These are phyloP conservation scores for Operophtera brumata DNA, from an alignment of 2,888 invertebrate genomes.

Conservation along the genomic window DNA sequence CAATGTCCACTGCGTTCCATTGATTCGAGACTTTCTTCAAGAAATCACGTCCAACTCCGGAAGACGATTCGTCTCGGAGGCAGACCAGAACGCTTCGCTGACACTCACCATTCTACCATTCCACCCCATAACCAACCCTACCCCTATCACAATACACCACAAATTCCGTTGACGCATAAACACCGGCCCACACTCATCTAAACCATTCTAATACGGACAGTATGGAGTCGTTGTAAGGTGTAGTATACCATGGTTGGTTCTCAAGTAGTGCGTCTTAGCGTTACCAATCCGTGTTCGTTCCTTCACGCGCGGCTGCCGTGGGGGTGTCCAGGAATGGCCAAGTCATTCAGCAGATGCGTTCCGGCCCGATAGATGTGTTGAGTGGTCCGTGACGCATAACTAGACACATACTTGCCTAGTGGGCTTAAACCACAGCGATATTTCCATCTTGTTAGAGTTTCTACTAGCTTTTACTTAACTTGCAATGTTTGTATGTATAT, in stretches of 20 bases:
- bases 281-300: constrained; percentile 55
- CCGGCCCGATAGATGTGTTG: constrained; percentile 64
- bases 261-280: constrained; percentile 43
- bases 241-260: constrained; percentile 23
- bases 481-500: no score
- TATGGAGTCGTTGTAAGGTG: constrained; percentile 24
- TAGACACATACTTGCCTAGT: constrained; percentile 27
- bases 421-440: constrained; percentile 18
- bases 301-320: constrained; percentile 65
- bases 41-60: constrained; percentile 78
- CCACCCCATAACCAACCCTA: constrained; percentile 39
- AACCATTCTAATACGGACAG: constrained; percentile 24
- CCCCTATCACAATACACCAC: accelerated
- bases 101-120: constrained; percentile 46
- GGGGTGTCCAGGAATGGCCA: constrained; percentile 55
- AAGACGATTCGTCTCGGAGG: constrained; percentile 75
- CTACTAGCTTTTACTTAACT: no score
- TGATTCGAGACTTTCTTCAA: constrained; percentile 73
- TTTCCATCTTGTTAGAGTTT: constrained; percentile 6
- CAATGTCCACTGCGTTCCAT: constrained; percentile 75
- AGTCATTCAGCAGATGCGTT: constrained; percentile 71
- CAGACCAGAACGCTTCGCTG: constrained; percentile 65
- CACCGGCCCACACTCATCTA: neutral
- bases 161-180: neutral
- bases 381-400: constrained; percentile 28